Base-by-base conservation (phyloP, 2,113 vertebrate genomes). In the Gnathonemus echidnorhynchus region DNA sequence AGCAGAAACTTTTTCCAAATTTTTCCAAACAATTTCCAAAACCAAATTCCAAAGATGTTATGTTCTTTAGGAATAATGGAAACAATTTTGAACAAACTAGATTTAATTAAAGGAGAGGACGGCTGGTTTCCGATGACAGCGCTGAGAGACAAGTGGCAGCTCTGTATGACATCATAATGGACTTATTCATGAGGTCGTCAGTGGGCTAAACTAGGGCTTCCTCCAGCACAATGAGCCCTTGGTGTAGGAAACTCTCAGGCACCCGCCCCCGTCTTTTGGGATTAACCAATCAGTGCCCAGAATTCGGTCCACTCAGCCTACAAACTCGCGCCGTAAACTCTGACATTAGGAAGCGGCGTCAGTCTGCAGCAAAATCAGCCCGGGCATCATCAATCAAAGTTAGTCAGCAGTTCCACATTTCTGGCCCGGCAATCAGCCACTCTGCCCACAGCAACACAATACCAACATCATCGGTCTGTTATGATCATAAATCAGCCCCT, bases 101-200 rank as follows among this genome's bases (percentile, higher is more conserved):
- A 15, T 87, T 90, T 92, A 91, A 92, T 91, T 91, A 91, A 66
- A 85, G 88, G 91, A 87, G 86, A 85, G 27, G 88, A 56, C 53
- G 62, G 87, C 89, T 86, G 87, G 31, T 58, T 53, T 62, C 52
- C 35, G 49, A 50, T 50, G 62, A 91, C 88, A 89, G 80, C 19
- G 15, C 19, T 88, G 74, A 86, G n/a, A 86, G 66, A 84, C 39
- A 88, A 85, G 84, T 91, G 90, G 89, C 53, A 90, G 87, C 89
- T 24, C 39, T 4, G 42, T 42, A 70, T 90, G 91, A 90, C 70
- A 86, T 91, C 90, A 91, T 91, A 92, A 92, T 89, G 58, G 66
- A 53, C 39, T 90, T 89, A 70, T 92, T 92, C 89, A 90, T 39
- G 46, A 62, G 70, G 74, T 80, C 53, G 42, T 13, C 83, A 53